Evolutionary conservation across 2,797 vertebrate genomes (phyloP).

Genomic region (Mormyrops attenuatus): DNA sequence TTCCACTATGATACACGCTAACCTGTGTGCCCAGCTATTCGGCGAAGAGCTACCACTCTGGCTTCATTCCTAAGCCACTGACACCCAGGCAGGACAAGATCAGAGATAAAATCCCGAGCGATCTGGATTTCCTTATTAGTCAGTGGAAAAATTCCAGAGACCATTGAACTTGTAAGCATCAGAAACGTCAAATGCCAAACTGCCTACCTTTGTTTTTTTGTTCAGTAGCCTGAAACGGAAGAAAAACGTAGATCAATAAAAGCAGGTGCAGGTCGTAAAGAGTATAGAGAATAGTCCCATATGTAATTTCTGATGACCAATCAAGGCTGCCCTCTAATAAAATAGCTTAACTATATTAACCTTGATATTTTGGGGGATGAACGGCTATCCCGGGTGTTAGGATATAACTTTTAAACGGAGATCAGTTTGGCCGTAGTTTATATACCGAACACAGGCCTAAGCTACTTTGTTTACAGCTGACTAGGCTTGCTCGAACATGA

Average conservation of each 20-base stretch:
- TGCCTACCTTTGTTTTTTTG: constrained; percentile 24
- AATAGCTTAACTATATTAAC: not conserved
- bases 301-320: not conserved
- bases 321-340: not conserved
- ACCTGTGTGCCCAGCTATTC: not conserved
- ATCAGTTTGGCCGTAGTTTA: not conserved
- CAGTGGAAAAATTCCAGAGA: constrained; percentile 21
- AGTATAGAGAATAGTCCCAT: not conserved
- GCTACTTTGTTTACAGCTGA: not conserved
- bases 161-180: not conserved
- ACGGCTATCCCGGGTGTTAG: not conserved
- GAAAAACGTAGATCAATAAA: constrained; percentile 17
- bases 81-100: constrained; percentile 10
- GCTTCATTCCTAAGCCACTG: constrained; percentile 15
- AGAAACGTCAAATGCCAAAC: constrained; percentile 18
- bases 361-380: not conserved
- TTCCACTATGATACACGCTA: not conserved
- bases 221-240: constrained; percentile 20
- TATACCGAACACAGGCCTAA: not conserved
- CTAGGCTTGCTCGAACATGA: not conserved
- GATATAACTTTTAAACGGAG: not conserved
- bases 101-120: constrained; percentile 5
- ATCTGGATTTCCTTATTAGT: constrained; percentile 25
- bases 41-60: not conserved
- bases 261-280: not conserved